Evolutionary conservation across 1,140 invertebrate species (phyloP).

Genomic region (Brachionus calyciflorus): DNA sequence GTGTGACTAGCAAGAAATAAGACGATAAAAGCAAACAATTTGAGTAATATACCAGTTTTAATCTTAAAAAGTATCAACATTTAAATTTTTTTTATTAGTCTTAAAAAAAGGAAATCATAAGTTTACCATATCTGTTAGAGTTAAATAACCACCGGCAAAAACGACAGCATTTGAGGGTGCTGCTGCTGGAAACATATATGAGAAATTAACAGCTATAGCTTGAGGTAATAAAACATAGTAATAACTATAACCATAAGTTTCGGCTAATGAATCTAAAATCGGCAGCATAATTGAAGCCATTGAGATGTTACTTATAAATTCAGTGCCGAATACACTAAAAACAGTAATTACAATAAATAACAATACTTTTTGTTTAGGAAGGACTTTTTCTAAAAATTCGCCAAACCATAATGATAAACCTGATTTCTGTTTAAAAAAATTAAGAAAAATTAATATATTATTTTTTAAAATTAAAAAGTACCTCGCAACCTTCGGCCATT

Average conservation of each 20-base stretch:
- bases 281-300: constrained; percentile 62
- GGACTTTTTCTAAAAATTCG: constrained; percentile 48
- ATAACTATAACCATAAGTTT: constrained; percentile 67
- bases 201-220: constrained; percentile 71
- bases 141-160: constrained; percentile 62
- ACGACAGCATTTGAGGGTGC: constrained; percentile 90
- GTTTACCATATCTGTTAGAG: constrained; percentile 35
- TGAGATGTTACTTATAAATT: constrained; percentile 60
- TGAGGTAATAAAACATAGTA: constrained; percentile 81
- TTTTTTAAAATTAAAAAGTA: not conserved
- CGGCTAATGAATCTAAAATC: constrained; percentile 59
- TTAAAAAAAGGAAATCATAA: not conserved
- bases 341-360: constrained; percentile 7
- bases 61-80: constrained; percentile 54
- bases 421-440: constrained; percentile 43
- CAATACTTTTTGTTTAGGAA: not conserved
- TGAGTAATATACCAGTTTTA: constrained; percentile 74
- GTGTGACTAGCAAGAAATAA: constrained; percentile 71
- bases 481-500: constrained; percentile 49
- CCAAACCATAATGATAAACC: constrained; percentile 54
- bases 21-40: constrained; percentile 70
- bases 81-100: no score
- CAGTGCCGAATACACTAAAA: constrained; percentile 49
- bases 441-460: not conserved
- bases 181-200: constrained; percentile 74